phyloP scores from a whole-genome alignment of 2,113 vertebrate species.

The Protobothrops mucrosquamatus region DNA sequence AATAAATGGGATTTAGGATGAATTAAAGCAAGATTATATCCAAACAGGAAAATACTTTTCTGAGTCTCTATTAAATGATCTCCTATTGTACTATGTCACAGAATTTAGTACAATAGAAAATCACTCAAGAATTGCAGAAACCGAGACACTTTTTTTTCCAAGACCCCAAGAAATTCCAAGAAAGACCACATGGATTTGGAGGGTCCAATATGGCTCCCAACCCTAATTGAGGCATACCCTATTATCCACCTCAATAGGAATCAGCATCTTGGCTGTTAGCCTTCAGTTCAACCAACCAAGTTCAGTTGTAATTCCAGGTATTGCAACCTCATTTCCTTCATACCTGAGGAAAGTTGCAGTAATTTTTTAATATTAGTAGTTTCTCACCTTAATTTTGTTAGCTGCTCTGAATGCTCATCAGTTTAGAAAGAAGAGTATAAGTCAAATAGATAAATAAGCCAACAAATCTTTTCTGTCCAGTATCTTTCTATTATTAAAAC shows the following conservation, averaged over 20 bases:
- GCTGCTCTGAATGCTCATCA: background rate
- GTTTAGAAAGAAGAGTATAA: background rate
- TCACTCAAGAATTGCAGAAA: background rate
- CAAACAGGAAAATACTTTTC: background rate
- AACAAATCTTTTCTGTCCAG: background rate
- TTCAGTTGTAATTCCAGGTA: background rate
- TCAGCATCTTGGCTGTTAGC: background rate
- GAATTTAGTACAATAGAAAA: accelerated
- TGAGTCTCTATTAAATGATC: background rate
- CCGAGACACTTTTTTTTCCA: accelerated
- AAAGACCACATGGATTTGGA: background rate
- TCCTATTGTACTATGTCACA: background rate
- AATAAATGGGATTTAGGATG: background rate
- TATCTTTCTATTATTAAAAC: background rate
- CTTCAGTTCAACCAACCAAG: background rate
- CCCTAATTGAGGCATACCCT: background rate
- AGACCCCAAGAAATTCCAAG: background rate
- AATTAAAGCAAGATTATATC: background rate
- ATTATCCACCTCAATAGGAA: background rate
- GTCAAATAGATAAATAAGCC: background rate
- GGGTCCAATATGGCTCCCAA: background rate
- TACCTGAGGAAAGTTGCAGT: background rate
- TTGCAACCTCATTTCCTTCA: background rate
- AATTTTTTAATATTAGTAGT: background rate
- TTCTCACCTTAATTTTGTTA: background rate